Conservation (phyloP, 2,797 vertebrate species). For the Epinephelus awoara region DNA sequence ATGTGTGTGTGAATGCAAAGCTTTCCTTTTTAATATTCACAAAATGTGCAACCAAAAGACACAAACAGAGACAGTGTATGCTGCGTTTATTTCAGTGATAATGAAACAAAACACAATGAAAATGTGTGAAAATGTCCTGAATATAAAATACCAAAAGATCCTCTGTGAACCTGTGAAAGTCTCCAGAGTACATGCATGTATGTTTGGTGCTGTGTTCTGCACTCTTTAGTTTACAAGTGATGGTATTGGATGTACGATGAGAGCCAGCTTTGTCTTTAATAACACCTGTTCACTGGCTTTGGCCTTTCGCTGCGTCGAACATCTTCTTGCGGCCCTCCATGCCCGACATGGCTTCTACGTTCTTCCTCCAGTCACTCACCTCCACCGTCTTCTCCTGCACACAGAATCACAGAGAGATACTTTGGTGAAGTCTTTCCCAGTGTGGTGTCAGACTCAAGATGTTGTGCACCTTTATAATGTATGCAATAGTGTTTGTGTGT, state of each 20-base stretch:
- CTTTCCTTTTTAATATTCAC: neutral
- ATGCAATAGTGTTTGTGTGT: neutral
- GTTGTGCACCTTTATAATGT: too few species aligned
- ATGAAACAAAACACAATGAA: constrained; percentile 14
- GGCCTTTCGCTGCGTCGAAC: constrained; percentile 92
- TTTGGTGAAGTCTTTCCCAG: neutral
- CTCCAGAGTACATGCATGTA: neutral
- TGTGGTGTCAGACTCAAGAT: neutral
- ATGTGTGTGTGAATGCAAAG: neutral
- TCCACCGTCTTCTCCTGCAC: constrained; percentile 94
- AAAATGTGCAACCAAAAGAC: neutral
- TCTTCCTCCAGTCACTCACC: constrained; percentile 98
- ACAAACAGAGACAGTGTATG: neutral
- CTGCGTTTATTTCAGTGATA: constrained; percentile 50
- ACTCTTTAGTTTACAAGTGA: neutral
- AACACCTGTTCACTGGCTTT: constrained; percentile 84
- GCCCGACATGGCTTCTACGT: constrained; percentile 98
- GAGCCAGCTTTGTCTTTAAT: neutral
- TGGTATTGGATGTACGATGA: neutral
- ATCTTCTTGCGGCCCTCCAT: constrained; percentile 99
- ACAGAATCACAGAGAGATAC: neutral
- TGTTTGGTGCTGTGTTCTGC: neutral
- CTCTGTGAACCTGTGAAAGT: neutral
- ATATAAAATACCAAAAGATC: neutral
- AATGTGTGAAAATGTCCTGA: neutral